phyloP scores from a whole-genome alignment of 2,113 vertebrate species.

The Gymnobelideus leadbeateri region DNA sequence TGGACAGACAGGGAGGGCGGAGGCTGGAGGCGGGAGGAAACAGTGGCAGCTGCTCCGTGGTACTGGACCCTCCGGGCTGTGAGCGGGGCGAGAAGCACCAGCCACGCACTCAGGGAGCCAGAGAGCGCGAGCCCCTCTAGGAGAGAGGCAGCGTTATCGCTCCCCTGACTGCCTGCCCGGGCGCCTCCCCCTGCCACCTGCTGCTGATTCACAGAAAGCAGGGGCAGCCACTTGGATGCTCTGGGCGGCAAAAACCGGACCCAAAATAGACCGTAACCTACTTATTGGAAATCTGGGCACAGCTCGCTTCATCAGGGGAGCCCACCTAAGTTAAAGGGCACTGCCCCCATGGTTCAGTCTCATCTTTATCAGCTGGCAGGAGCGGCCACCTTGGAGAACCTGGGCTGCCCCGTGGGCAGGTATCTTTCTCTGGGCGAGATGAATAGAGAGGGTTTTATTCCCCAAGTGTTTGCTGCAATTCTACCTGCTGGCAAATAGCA shows the following conservation, averaged over 20 bases:
- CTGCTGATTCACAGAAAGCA: neutral
- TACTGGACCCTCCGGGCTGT: neutral
- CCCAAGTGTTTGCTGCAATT: neutral
- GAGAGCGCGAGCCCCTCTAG: neutral
- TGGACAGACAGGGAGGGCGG: neutral
- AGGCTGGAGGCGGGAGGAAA: conserved; percentile 8
- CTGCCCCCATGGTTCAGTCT: neutral
- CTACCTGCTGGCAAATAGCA: rapidly evolving
- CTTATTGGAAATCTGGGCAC: neutral
- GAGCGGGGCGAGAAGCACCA: neutral
- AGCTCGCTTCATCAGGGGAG: neutral
- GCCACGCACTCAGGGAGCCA: neutral
- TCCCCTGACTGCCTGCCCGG: neutral
- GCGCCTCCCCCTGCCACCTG: conserved; percentile 67
- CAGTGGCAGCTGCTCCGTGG: neutral
- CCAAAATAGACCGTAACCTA: neutral
- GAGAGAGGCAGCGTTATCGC: conserved; percentile 1
- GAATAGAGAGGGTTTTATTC: neutral
- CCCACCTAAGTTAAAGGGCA: neutral
- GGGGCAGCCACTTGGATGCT: neutral
- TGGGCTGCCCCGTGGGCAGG: neutral
- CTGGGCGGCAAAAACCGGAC: neutral
- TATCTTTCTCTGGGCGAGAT: neutral
- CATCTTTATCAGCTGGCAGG: neutral
- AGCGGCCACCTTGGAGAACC: neutral